Evolutionary conservation across 2,797 vertebrate species (phyloP), one percentile per base, ranked within the genome.

Genomic region (Megalops cyprinoides): DNA sequence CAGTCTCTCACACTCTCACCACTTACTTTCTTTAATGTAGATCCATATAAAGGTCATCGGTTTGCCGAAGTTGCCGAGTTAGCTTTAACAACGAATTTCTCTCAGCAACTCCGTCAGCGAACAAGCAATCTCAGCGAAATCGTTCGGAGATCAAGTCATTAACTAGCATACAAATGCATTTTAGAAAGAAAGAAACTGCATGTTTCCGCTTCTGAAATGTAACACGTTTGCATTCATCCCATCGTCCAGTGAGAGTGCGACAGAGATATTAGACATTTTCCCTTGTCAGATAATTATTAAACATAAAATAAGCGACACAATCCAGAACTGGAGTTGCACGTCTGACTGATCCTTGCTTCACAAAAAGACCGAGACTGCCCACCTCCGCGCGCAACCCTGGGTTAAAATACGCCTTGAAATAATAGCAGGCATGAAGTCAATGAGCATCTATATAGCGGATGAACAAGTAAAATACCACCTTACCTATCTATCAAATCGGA

Each of bases 401-500:
- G 49, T 79, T 39, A 56, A 42, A 23, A 73, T 14, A n/a, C 34
- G 37, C 51, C 28, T 56, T 34, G 53, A 60, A 49, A 65, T 76
- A 39, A 67, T 65, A 23, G 2, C 44, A 73, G 4, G 12, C 55
- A 67, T 20, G 31, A 49, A 49, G 46, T 28, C 46, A 81, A 39
- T 31, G 67, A 76, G 60, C 55, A 74, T 74, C 39, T 20, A 71
- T 44, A 71, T 39, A 71, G 39, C 39, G 44, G 44, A 71, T 56
- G 39, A 77, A 81, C 48, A 49, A 67, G 81, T 69, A 44, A 56
- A 82, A 80, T 81, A 86, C 71, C 31, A 79, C 44, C 92, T 94
- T 93, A 95, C 94, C 93, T 83, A 90, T 91, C 86, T 91, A 92
- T 86, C 88, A 87, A 86, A 85, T 86, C 79, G 88, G 86, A 79